These are phyloP conservation scores for Catocala fraxini DNA, from an alignment of 2,888 invertebrate genomes.

Conservation along the genomic window DNA sequence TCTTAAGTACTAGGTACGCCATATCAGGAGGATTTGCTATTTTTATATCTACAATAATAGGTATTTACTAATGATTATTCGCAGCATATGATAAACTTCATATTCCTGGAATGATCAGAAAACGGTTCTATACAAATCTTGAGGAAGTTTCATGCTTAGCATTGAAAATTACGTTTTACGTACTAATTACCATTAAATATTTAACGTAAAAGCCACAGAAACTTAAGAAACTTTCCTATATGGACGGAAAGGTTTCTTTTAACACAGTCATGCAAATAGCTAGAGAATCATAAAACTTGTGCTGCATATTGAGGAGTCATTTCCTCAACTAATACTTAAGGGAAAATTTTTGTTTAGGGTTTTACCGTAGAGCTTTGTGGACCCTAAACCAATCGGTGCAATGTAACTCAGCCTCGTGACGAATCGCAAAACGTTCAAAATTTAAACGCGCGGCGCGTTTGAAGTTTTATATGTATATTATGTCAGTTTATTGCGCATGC, in stretches of 20 bases:
- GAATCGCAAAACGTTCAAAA: slow-evolving; percentile 47
- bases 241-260: slow-evolving; percentile 5
- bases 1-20: no score
- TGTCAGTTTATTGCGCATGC: slow-evolving; percentile 63
- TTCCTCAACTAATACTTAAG: background rate
- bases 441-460: slow-evolving; percentile 61
- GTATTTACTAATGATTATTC: no score
- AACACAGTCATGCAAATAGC: slow-evolving; percentile 4
- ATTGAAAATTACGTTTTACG: slow-evolving; percentile 2
- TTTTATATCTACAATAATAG: no score
- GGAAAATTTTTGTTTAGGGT: background rate
- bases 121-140: slow-evolving; percentile 1
- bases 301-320: background rate
- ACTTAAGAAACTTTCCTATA: background rate
- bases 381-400: slow-evolving; percentile 40
- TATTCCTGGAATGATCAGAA: background rate
- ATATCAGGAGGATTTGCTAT: no score
- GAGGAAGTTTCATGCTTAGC: slow-evolving; percentile 2
- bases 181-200: slow-evolving; percentile 2
- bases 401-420: slow-evolving; percentile 51
- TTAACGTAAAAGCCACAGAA: background rate
- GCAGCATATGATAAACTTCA: background rate
- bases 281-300: background rate
- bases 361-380: slow-evolving; percentile 19
- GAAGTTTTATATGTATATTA: slow-evolving; percentile 54